Percentiles rank a stretch among this genome's conserved stretches.
These are phyloP conservation scores for Himalopsyche tibetana DNA, from an alignment of 2,888 invertebrate species.

Conservation along the genomic window DNA sequence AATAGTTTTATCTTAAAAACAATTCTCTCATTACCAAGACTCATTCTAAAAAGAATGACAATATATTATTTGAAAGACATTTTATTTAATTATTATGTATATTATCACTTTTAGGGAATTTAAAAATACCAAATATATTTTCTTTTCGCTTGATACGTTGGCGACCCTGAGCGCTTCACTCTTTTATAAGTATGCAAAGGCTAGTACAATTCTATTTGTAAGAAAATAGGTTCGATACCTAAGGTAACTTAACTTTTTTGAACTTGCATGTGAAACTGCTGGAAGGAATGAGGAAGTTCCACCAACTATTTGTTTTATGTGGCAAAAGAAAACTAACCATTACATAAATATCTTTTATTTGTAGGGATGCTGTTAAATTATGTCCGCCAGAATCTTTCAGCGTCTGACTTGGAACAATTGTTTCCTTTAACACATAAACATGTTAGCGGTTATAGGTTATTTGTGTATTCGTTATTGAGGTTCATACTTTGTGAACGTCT, in stretches of 20 bases:
- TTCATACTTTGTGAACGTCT: background rate
- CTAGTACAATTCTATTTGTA: slow-evolving; percentile 59
- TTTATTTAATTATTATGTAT: no score
- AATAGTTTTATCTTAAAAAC: no score
- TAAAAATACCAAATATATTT: no score
- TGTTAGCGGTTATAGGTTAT: background rate
- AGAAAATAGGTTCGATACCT: slow-evolving; percentile 62
- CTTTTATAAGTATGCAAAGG: background rate
- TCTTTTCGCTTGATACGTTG: no score
- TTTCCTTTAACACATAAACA: background rate
- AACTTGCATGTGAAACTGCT: slow-evolving; percentile 47
- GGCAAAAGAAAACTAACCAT: background rate
- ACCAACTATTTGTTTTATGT: slow-evolving; percentile 1
- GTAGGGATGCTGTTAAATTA: background rate
- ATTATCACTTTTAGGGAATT: no score
- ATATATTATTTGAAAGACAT: no score
- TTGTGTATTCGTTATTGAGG: background rate
- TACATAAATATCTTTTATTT: background rate
- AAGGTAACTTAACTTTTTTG: slow-evolving; percentile 1
- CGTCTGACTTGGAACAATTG: background rate
- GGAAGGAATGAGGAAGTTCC: slow-evolving; percentile 62
- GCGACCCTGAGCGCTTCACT: no score
- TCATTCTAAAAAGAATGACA: no score
- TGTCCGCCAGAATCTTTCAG: background rate
- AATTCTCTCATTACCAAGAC: no score